Evolutionary conservation across 2,888 invertebrate genomes (phyloP).

Genomic region (Spodoptera picta): DNA sequence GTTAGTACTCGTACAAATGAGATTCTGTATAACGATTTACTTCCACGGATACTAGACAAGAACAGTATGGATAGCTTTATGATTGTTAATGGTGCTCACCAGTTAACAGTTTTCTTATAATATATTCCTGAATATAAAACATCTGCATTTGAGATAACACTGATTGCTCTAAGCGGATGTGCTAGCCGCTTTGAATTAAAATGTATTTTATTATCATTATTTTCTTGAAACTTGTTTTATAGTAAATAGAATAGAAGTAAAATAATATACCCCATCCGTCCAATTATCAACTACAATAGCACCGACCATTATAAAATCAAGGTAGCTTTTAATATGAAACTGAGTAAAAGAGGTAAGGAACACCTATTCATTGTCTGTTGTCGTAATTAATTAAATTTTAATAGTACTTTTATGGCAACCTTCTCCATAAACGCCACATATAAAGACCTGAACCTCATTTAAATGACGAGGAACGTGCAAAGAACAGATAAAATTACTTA

Average conservation of each 20-base stretch:
- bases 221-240: no score
- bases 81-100: constrained; percentile 19
- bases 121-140: no score
- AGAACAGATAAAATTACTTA: constrained; percentile 31
- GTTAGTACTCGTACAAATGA: constrained; percentile 47
- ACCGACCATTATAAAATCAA: no score
- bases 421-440: constrained; percentile 29
- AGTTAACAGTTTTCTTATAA: constrained; percentile 4
- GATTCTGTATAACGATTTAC: constrained; percentile 33
- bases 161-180: no score
- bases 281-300: no score
- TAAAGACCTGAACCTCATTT: constrained; percentile 19
- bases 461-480: constrained; percentile 14
- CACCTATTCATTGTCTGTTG: constrained; percentile 11
- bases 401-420: constrained; percentile 18
- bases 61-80: constrained; percentile 30
- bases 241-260: no score
- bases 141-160: no score
- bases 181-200: no score
- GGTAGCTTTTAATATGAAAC: constrained; percentile 1
- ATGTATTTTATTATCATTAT: no score
- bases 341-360: constrained; percentile 16
- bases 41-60: constrained; percentile 30
- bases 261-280: no score
- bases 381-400: constrained; percentile 37